These are phyloP conservation scores for Lucilia sericata DNA, from an alignment of 1,140 invertebrate species.

Conservation along the genomic window DNA sequence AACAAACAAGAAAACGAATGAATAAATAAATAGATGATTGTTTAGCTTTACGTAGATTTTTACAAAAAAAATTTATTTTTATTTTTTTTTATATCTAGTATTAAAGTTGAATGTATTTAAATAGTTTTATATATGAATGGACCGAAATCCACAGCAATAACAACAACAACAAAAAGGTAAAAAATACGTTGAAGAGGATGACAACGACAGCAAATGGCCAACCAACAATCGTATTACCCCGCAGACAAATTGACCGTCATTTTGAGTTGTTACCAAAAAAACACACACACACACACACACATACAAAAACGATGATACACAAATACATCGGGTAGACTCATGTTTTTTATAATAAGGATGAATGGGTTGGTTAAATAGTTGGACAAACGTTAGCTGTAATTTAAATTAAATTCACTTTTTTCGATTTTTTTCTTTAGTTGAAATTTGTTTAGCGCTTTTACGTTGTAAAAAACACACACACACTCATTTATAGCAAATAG, in stretches of 20 bases:
- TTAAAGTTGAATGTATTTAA: slow-evolving; percentile 23
- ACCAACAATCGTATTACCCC: not conserved
- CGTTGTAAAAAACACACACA: not conserved
- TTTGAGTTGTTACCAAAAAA: not conserved
- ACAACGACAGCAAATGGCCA: not conserved
- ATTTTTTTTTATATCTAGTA: not conserved
- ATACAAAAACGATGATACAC: slow-evolving; percentile 12
- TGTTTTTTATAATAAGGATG: not conserved
- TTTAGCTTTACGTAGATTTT: not conserved
- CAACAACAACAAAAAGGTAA: not conserved
- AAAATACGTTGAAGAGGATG: not conserved
- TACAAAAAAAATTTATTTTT: not conserved
- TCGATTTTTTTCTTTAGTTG: not conserved
- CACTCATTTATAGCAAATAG: not conserved
- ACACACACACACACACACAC: not conserved
- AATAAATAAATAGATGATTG: not conserved
- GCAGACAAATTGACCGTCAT: slow-evolving; percentile 5
- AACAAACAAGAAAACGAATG: not conserved
- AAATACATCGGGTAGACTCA: slow-evolving; percentile 15
- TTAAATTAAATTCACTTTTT: not conserved
- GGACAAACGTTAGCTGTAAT: not conserved
- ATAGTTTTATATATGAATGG: slow-evolving; percentile 18
- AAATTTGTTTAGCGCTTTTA: not conserved
- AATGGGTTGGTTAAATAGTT: no score
- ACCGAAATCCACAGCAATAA: not conserved